These are phyloP conservation scores for Platysteira castanea DNA, from an alignment of 2,113 vertebrate genomes.

Conservation along the genomic window DNA sequence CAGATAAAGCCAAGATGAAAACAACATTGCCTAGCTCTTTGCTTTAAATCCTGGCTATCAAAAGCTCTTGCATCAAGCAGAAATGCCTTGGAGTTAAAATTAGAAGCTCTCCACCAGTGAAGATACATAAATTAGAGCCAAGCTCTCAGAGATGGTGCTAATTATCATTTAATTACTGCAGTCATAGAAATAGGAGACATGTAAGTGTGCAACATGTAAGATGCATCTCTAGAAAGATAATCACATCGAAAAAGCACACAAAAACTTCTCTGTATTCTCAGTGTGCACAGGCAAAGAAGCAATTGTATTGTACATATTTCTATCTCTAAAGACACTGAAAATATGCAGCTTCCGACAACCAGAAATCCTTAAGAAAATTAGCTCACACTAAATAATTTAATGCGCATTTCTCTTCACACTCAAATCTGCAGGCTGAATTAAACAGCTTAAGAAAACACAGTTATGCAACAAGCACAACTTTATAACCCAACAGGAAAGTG, in stretches of 20 bases:
- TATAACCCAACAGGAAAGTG: background rate
- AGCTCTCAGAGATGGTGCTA: background rate
- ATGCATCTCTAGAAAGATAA: background rate
- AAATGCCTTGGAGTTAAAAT: background rate
- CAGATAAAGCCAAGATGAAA: background rate
- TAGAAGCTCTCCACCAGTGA: background rate
- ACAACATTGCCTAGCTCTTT: background rate
- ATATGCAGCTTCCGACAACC: background rate
- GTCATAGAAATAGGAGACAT: background rate
- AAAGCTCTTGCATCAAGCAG: background rate
- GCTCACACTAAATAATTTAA: background rate
- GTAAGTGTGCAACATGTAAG: background rate
- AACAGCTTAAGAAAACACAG: background rate
- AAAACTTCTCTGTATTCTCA: background rate
- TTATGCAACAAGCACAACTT: background rate
- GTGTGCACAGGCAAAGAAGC: background rate
- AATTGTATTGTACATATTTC: background rate
- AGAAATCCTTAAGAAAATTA: background rate
- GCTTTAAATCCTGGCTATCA: background rate
- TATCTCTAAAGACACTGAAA: background rate
- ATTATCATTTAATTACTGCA: background rate
- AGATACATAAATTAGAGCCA: background rate
- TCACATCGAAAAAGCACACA: background rate
- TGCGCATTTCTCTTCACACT: background rate
- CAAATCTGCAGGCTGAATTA: background rate